Base-by-base conservation (phyloP, 2,888 invertebrate species). In the Rhimphoctona megacephalus region DNA sequence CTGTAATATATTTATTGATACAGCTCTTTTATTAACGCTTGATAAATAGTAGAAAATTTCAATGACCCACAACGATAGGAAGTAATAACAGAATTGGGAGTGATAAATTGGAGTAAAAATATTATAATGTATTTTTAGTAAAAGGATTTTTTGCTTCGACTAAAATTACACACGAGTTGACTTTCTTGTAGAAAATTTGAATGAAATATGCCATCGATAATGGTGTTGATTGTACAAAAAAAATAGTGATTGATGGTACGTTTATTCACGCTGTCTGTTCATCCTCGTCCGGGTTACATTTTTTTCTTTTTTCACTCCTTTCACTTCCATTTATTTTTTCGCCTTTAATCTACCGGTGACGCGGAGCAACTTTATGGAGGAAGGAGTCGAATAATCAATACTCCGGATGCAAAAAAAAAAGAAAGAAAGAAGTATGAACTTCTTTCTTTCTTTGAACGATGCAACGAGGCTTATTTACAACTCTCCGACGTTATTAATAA, bases 401-500 rank as follows among this genome's bases (percentile, higher is more conserved):
- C 61, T 67, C 52, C 30, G n/a, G 39, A 43, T 17, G 69, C 25
- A 77, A 77, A 72, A 39, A 64, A 54, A 25, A 46, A 46, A 25
- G 25, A 43, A 54, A 69, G 19, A 39, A 52, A 81, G 30, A 69
- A 30, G 22, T 17, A 69, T 52, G 72, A 64, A 67, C 73, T 77
- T 54, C n/a, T n/a, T n/a, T n/a, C n/a, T n/a, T n/a, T n/a, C n/a
- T n/a, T n/a, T n/a, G n/a, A 76, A 73, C 66, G 79, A 64, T 66
- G 77, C 72, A 78, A 73, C 77, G 49, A 73, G 57, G 67, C 61
- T 82, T 74, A 70, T 83, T 83, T 77, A 81, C 81, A 83, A 83
- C 73, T 54, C 64, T 69, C 33, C 22, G 30, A 69, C 69, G 78
- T 54, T 84, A 86, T 86, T 84, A 78, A 86, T 84, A 84, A 83